Conservation (phyloP, 2,888 invertebrate species). For the Macrosiphum euphorbiae region DNA sequence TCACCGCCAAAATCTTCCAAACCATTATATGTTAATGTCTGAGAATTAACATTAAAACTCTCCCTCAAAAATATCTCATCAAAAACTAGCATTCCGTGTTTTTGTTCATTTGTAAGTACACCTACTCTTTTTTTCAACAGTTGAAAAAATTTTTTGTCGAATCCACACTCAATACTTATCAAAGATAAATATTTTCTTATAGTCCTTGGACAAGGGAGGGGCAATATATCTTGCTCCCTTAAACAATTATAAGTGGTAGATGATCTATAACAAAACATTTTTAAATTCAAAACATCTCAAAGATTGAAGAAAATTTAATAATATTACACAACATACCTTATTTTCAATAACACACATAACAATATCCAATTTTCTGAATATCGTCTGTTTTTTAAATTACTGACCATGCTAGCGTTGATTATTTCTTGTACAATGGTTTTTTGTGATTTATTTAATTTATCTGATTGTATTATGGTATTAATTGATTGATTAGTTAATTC, state of each 20-base stretch:
- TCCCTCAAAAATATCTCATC: constrained; percentile 10
- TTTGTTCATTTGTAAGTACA: not conserved
- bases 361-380: constrained; percentile 21
- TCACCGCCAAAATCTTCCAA: not conserved
- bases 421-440: not conserved
- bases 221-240: constrained; percentile 17
- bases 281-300: not conserved
- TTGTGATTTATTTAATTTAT: not conserved
- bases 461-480: not conserved
- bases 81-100: not conserved
- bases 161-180: not conserved
- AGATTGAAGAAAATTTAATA: not conserved
- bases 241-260: constrained; percentile 2
- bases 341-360: not conserved
- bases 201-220: constrained; percentile 14
- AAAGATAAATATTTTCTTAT: constrained; percentile 29
- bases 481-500: not conserved
- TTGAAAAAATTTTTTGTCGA: constrained; percentile 1
- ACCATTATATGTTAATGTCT: too few relatives aligned
- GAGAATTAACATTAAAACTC: not conserved
- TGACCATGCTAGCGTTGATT: not conserved
- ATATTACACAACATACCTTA: not conserved
- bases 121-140: not conserved
- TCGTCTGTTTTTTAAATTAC: not conserved
- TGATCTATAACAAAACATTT: constrained; percentile 1